Evolutionary conservation across 2,797 vertebrate genomes (phyloP).

Genomic region (Pagetopsis macropterus): DNA sequence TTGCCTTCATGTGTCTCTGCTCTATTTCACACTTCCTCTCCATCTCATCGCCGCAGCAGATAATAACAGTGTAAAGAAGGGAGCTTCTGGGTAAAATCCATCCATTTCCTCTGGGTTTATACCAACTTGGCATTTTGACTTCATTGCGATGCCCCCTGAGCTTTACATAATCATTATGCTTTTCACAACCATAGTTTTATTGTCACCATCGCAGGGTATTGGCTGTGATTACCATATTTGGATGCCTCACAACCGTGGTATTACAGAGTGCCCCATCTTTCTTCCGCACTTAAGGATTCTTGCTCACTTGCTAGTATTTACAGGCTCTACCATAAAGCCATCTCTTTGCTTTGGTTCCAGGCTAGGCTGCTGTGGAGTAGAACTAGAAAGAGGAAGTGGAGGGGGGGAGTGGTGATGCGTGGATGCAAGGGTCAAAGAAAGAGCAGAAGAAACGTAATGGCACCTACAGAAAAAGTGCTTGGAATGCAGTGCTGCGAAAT

Average conservation of each 20-base stretch:
- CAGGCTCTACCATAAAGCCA: constrained; percentile 36
- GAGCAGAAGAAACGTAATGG: constrained; percentile 18
- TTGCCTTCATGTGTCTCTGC: not conserved
- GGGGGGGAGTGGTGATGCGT: not conserved
- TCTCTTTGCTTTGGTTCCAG: constrained; percentile 37
- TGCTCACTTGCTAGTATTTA: constrained; percentile 36
- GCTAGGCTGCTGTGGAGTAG: constrained; percentile 19
- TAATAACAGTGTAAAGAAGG: constrained; percentile 26
- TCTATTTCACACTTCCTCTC: not conserved
- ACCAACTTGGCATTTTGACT: constrained; percentile 55
- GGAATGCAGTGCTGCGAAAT: constrained; percentile 32
- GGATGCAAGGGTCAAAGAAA: constrained; percentile 6
- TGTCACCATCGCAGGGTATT: constrained; percentile 33
- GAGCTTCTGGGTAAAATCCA: constrained; percentile 25
- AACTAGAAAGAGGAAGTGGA: constrained; percentile 13
- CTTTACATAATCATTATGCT: constrained; percentile 49
- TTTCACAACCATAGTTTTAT: constrained; percentile 50
- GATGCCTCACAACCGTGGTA: constrained; percentile 42
- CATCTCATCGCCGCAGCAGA: constrained; percentile 12
- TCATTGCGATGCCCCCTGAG: constrained; percentile 36
- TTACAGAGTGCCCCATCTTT: constrained; percentile 26
- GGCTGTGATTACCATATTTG: constrained; percentile 60
- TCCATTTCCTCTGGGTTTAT: constrained; percentile 43
- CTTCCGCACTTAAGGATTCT: constrained; percentile 6
- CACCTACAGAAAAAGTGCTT: constrained; percentile 15